A percentile compares a stretch with the other conserved stretches of the same genome.
Evolutionary conservation across 2,797 vertebrate species (phyloP).

Genomic region (Chelonia mydas): DNA sequence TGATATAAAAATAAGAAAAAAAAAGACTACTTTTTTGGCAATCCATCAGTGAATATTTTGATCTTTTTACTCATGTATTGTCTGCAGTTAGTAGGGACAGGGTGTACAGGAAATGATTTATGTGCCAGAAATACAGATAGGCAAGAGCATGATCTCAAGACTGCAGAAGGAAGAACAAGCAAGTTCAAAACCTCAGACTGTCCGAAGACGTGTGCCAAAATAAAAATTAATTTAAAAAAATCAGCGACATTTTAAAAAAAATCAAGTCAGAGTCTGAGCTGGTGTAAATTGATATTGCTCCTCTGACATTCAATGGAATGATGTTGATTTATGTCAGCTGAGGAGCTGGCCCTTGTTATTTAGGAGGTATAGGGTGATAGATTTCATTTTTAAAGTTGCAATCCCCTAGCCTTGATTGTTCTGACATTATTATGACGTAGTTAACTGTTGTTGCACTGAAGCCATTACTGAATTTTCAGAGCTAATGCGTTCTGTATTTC

Average conservation of each 20-base stretch:
- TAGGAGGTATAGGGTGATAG: background rate
- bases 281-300: background rate
- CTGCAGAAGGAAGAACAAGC: conserved; percentile 37
- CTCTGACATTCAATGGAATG: background rate
- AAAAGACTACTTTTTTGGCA: conserved; percentile 36
- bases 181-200: conserved; percentile 27
- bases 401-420: background rate
- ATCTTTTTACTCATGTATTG: conserved; percentile 40
- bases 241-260: background rate
- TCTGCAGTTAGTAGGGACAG: conserved; percentile 29
- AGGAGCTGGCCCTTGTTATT: conserved; percentile 1
- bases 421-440: background rate
- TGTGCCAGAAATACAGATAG: conserved; percentile 57
- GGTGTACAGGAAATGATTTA: conserved; percentile 43
- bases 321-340: conserved; percentile 25
- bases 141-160: conserved; percentile 42
- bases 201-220: background rate
- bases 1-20: background rate
- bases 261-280: conserved; percentile 36
- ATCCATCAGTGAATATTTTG: conserved; percentile 34
- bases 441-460: background rate
- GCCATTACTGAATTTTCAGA: background rate
- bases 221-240: background rate
- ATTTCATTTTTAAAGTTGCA: background rate
- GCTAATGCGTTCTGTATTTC: background rate